Base-by-base conservation (phyloP, 2,797 vertebrate species). In the Tapirus indicus region DNA sequence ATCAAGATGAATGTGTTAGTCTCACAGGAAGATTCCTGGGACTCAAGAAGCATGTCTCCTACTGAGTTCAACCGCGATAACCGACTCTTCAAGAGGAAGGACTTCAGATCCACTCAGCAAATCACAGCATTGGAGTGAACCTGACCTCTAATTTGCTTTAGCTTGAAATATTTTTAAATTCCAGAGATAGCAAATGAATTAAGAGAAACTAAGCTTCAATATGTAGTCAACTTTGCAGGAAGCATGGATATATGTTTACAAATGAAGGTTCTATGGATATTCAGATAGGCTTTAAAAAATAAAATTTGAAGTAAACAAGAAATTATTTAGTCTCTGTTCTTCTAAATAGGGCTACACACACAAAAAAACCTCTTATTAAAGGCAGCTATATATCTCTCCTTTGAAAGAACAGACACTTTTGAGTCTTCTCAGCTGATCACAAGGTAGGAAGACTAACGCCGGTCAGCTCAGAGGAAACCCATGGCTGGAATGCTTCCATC, bases 231-330 rank as follows among this genome's bases (percentile, higher is more conserved):
- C 49, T 88, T 44, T 87, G 16, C 20, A 87, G 32, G n/a, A 83
- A 93, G 20, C 35, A 44, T 6, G 1, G 14, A 10, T 62, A 4
- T 38, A 17, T 56, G 49, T 87, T 79, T 88, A 68, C 69, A 94
- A 88, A 71, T 78, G 32, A 77, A 91, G 10, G 9, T 62, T 69
- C 18, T 66, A 58, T 16, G 7, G 23, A 66, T 93, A 89, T 96
- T 35, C 10, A 95, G 12, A 66, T 54, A 91, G 38, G 47, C 52
- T 86, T 94, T 77, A 23, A 62, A 74, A 92, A 92, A 93, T 66
- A 82, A 69, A 75, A 62, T 9, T 58, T 83, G n/a, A 93, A 87
- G 66, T 66, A 62, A 94, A 79, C 2, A 52, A 60, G 49, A 91
- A 80, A 58, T 66, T 58, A 91, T 74, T 41, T 80, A 71, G 56